These are phyloP conservation scores for Orchesella cincta DNA, from an alignment of 1,140 invertebrate species.

Conservation along the genomic window DNA sequence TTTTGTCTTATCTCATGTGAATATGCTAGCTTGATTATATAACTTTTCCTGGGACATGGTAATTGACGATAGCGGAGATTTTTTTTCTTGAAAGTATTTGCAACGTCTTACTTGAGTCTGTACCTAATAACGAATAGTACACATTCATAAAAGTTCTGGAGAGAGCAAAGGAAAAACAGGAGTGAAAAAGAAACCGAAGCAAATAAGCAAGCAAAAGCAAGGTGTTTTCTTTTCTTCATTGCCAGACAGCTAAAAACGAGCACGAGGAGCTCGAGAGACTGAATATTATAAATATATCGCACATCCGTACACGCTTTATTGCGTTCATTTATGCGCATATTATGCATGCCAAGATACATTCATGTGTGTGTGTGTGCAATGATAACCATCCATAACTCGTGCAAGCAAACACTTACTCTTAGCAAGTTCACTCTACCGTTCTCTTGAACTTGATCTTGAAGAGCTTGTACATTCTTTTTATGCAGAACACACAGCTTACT, in stretches of 20 bases:
- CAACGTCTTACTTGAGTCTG: neutral
- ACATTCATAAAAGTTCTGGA: neutral
- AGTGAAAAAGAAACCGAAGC: neutral
- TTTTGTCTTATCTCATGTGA: neutral
- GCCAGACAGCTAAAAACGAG: constrained; percentile 2
- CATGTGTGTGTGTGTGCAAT: neutral
- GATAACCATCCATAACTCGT: constrained; percentile 7
- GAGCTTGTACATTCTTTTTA: neutral
- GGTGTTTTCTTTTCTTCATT: constrained; percentile 13
- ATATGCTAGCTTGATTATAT: constrained; percentile 10
- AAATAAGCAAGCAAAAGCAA: neutral
- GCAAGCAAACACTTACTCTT: neutral
- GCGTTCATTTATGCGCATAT: constrained; percentile 14
- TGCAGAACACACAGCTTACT: neutral
- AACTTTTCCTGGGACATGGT: constrained; percentile 21
- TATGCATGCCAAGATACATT: neutral
- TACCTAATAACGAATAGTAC: neutral
- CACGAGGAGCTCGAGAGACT: constrained; percentile 6
- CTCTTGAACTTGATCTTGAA: constrained; percentile 30
- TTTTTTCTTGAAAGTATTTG: constrained; percentile 13
- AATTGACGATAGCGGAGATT: neutral
- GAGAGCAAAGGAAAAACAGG: neutral
- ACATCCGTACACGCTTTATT: neutral
- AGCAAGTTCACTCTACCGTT: constrained; percentile 17
- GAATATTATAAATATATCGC: constrained; percentile 16